Base-by-base conservation (phyloP, 2,797 vertebrate genomes). In the Syngnathus acus region DNA sequence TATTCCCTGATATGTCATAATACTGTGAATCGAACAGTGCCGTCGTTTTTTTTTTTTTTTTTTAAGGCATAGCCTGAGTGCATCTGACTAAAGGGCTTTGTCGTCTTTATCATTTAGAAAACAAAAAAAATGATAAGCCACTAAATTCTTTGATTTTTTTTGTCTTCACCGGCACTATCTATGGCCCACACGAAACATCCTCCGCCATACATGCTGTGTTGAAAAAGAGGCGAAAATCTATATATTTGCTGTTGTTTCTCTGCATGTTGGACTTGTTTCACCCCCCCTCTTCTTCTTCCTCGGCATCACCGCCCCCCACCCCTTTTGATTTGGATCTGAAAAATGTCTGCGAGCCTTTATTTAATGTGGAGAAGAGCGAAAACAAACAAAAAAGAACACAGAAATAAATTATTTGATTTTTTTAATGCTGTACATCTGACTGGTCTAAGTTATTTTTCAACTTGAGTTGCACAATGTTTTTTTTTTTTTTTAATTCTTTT, bases 391-490 rank as follows among this genome's bases (percentile, higher is more conserved):
- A 89, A 83, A 88, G 77, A 89, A 87, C 84, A 87, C 89, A 84
- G 81, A 89, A 89, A 88, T 89, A 90, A 89, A 90, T 88, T 89
- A 90, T 90, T 90, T 82, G 82, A 88, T 87, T 85, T 87, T 88
- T 88, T 87, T 87, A 82, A 86, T 86, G 79, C 80, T 87, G 81
- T 86, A 81, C 84, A 68, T 67, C 70, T 65, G 57, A 67, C 39
- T 78, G 42, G 63, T 65, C 37, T 32, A 1, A 16, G 6, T 62
- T 62, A 3, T 45, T 62, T 45, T 32, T 43, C 3, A 9, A 8
- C 10, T 21, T 6, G 38, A 21, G 39, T 61, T 39, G 4, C 38
- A 42, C 39, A 6, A 3, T 39, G 42, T n/a, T 61, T 4, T 9
- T n/a, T 39, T n/a, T n/a, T n/a, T 42, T 61, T 61, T 7, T 6